Percentiles rank a stretch among this genome's conserved stretches.
phyloP scores from a whole-genome alignment of 2,888 invertebrate species.

The Caradrina clavipalpis region DNA sequence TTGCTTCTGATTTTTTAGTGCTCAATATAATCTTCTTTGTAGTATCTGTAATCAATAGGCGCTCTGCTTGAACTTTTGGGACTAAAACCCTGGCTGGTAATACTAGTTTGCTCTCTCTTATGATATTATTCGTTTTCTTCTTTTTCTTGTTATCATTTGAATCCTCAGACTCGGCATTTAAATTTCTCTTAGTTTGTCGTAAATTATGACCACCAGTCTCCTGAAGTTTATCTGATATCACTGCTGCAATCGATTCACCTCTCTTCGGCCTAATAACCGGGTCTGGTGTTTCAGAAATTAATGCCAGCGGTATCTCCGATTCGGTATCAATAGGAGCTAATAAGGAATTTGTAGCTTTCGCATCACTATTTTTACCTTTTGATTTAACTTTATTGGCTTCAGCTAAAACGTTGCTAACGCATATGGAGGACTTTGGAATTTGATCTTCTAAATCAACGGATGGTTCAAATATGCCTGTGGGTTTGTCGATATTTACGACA shows the following conservation, averaged over 20 bases:
- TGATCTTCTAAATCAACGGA: constrained; percentile 93
- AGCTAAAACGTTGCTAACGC: constrained; percentile 78
- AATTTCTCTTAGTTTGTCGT: constrained; percentile 86
- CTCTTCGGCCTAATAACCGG: constrained; percentile 84
- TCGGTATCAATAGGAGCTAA: constrained; percentile 83
- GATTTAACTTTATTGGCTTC: constrained; percentile 85
- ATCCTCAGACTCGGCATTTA: constrained; percentile 81
- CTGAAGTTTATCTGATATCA: constrained; percentile 88
- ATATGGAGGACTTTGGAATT: constrained; percentile 91
- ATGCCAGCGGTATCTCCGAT: constrained; percentile 83
- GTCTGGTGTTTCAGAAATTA: constrained; percentile 84
- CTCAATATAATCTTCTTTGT: constrained; percentile 74
- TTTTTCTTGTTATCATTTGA: constrained; percentile 85
- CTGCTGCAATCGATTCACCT: constrained; percentile 87
- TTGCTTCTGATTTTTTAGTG: constrained; percentile 76
- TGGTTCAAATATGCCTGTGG: constrained; percentile 93
- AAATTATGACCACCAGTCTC: constrained; percentile 87
- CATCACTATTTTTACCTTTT: constrained; percentile 75
- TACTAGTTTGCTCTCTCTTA: constrained; percentile 87
- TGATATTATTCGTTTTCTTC: constrained; percentile 82
- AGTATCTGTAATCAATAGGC: constrained; percentile 74
- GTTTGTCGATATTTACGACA: constrained; percentile 88
- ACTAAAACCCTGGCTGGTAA: constrained; percentile 82
- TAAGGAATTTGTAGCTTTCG: constrained; percentile 74
- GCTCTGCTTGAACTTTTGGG: constrained; percentile 85